Base-by-base conservation (phyloP, 2,888 invertebrate species). In the Stenodera caucasica region DNA sequence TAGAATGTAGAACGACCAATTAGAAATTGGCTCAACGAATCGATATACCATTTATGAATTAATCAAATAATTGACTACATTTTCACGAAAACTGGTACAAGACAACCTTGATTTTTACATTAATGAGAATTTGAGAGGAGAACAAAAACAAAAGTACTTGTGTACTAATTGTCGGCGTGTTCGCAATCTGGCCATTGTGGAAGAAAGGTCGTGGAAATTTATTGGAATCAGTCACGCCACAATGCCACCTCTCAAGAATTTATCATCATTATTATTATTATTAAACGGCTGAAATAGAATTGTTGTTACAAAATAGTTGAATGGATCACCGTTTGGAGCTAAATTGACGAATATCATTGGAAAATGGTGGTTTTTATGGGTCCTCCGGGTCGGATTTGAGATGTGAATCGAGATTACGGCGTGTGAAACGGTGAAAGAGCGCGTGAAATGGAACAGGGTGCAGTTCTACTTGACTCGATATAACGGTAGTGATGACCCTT, bases 401-500 rank as follows among this genome's bases (percentile, higher is more conserved):
- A n/a, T 18, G 50, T 26, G 6, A 12, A 29, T 50, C 12, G 30
- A 29, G 26, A 50, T 50, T 50, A 29, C 21, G n/a, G 14, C 12
- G 49, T 26, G 23, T 18, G 50, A 51, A 32, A 29, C 9, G 29
- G 30, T 9, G n/a, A 32, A 51, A 51, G 14, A 8, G 29, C 11
- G 14, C 30, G 11, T 29, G 14, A 32, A n/a, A 51, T 15, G 14
- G 30, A 32, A 52, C 52, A 51, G n/a, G 52, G 32, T 52, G 52
- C 33, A 52, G 32, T 52, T 18, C 7, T 30, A 1, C 29, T 21
- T n/a, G n/a, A n/a, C n/a, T n/a, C n/a, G n/a, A n/a, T n/a, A n/a
- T n/a, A n/a, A n/a, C n/a, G 63, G 68, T 72, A 72, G 69, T 73
- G 73, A 74, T 76, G 75, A 75, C 75, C 74, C 75, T 75, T 75